Percentiles rank a stretch among this genome's conserved stretches.
These are phyloP conservation scores for Macaca fascicularis DNA, from an alignment of 2,113 vertebrate species.

Conservation along the genomic window DNA sequence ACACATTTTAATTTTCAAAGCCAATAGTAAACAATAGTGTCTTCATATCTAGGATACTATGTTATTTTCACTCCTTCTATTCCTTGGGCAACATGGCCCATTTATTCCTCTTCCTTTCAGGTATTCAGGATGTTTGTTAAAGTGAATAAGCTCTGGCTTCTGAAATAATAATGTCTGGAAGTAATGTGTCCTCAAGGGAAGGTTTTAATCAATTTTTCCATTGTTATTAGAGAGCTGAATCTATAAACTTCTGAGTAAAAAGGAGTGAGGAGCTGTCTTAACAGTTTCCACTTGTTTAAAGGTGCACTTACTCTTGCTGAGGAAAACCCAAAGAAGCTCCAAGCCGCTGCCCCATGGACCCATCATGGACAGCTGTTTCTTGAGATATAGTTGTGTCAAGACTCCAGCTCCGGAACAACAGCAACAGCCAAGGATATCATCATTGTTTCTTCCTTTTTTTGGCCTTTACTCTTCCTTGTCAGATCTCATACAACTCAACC, in stretches of 20 bases:
- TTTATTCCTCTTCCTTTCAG: neutral
- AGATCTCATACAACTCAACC: neutral
- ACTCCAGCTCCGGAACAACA: neutral
- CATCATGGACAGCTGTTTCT: neutral
- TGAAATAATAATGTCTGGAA: neutral
- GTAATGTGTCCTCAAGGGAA: neutral
- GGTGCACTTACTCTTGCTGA: neutral
- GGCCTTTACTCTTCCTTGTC: neutral
- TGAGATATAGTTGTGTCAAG: neutral
- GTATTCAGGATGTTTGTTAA: neutral
- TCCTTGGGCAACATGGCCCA: neutral
- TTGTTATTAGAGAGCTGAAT: neutral
- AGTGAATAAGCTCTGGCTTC: neutral
- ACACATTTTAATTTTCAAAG: constrained; percentile 58
- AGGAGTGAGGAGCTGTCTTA: neutral
- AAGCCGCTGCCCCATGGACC: neutral
- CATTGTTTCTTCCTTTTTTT: neutral
- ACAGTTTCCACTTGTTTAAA: neutral
- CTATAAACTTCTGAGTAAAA: neutral
- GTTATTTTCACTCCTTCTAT: neutral
- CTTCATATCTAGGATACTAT: neutral
- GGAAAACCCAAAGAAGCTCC: neutral
- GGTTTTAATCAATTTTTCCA: neutral
- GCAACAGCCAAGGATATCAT: neutral
- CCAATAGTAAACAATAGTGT: neutral